phyloP scores from a whole-genome alignment of 1,140 invertebrate genomes.

The Daktulosphaira vitifoliae region DNA sequence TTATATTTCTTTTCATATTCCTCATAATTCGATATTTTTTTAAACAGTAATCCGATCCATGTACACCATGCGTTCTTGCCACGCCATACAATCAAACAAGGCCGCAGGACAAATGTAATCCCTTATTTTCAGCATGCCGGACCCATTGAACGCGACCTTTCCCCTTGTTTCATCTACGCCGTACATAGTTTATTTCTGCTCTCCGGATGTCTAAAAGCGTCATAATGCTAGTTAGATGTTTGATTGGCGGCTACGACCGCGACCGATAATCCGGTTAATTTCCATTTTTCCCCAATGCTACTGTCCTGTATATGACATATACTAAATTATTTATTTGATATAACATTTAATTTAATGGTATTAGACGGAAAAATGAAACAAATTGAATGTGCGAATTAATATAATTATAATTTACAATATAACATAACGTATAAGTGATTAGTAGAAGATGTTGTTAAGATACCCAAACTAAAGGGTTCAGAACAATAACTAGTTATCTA shows the following conservation, averaged over 20 bases:
- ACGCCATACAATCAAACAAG: constrained; percentile 19
- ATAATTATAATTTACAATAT: too few species aligned
- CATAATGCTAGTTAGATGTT: constrained; percentile 5
- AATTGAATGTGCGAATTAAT: too few species aligned
- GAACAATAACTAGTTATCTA: too few species aligned
- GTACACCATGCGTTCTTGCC: not conserved
- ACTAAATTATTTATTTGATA: too few species aligned
- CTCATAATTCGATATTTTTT: constrained; percentile 22
- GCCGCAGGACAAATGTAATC: constrained; percentile 33
- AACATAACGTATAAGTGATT: too few species aligned
- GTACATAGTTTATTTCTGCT: too few species aligned
- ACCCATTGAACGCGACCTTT: not conserved
- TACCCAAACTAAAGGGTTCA: too few species aligned
- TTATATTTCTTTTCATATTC: not conserved
- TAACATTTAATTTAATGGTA: too few species aligned
- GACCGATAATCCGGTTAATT: constrained; percentile 27
- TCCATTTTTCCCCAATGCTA: constrained; percentile 22
- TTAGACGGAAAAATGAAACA: too few species aligned
- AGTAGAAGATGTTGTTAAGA: too few species aligned
- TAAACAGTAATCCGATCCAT: constrained; percentile 21
- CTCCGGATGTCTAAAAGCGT: not conserved
- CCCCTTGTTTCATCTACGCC: not conserved
- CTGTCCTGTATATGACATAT: too few species aligned
- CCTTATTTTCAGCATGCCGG: constrained; percentile 1
- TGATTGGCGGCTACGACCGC: constrained; percentile 20